A percentile compares a stretch with the other conserved stretches of the same genome.
phyloP scores from a whole-genome alignment of 2,113 vertebrate species.

The Tichodroma muraria region DNA sequence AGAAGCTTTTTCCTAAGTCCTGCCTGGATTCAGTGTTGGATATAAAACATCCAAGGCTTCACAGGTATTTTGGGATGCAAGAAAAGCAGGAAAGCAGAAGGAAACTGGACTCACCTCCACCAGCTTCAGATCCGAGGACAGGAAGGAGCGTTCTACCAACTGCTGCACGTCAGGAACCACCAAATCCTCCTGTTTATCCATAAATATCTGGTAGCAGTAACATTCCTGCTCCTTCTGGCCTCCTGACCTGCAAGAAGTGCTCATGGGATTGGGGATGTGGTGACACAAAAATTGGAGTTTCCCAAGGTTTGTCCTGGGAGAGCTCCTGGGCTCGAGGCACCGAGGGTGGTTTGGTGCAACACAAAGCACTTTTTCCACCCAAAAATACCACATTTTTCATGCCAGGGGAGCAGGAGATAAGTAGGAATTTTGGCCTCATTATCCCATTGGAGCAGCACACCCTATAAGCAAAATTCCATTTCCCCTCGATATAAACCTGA shows the following conservation, averaged over 20 bases:
- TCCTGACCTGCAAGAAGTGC: slow-evolving; percentile 58
- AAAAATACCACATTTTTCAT: neutral
- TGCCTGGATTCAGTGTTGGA: neutral
- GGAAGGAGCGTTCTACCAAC: slow-evolving; percentile 85
- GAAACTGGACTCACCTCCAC: slow-evolving; percentile 71
- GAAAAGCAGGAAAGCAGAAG: neutral
- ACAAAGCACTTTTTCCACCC: neutral
- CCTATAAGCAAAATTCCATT: neutral
- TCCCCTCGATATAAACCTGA: fast-evolving
- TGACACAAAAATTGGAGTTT: neutral
- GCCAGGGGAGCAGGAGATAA: neutral
- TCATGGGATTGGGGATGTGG: neutral
- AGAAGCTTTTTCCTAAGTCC: neutral
- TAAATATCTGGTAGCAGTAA: slow-evolving; percentile 88
- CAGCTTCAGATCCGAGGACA: slow-evolving; percentile 75
- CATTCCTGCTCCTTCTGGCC: slow-evolving; percentile 77
- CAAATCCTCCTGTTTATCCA: slow-evolving; percentile 83
- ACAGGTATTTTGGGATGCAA: neutral
- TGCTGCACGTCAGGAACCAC: slow-evolving; percentile 85
- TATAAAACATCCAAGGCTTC: neutral
- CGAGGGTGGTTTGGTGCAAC: neutral
- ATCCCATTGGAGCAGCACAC: neutral
- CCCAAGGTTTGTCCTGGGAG: neutral
- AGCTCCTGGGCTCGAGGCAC: neutral
- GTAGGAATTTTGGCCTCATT: neutral